Conservation (phyloP, 2,797 vertebrate genomes). For the Thaleichthys pacificus region DNA sequence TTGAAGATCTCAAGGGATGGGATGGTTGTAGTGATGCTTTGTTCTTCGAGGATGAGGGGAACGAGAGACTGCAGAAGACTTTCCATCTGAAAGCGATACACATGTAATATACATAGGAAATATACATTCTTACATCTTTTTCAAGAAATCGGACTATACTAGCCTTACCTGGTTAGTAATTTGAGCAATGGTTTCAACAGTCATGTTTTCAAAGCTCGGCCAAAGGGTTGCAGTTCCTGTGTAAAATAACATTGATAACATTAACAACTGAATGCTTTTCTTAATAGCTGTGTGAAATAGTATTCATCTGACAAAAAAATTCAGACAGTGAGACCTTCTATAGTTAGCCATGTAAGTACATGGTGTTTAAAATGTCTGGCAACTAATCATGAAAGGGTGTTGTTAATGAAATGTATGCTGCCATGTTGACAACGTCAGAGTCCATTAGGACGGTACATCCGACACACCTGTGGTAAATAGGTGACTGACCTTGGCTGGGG, state of each 20-base stretch:
- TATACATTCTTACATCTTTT: too few relatives aligned
- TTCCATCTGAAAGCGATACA: conserved; percentile 47
- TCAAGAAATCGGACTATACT: too few relatives aligned
- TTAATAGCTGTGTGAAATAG: background rate
- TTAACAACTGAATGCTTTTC: background rate
- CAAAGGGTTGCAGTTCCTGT: conserved; percentile 63
- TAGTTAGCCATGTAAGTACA: background rate
- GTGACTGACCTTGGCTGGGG: conserved; percentile 64
- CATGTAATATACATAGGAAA: background rate
- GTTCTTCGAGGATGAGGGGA: conserved; percentile 41
- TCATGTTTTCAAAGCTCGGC: conserved; percentile 46
- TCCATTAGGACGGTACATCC: conserved; percentile 38
- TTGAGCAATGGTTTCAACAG: conserved; percentile 37
- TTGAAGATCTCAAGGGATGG: conserved; percentile 41
- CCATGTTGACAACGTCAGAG: conserved; percentile 23
- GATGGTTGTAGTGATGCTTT: conserved; percentile 10
- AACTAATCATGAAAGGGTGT: background rate
- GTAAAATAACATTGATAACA: conserved; percentile 35
- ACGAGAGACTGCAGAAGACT: conserved; percentile 46
- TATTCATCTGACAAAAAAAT: background rate
- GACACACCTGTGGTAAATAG: conserved; percentile 26
- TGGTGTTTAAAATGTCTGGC: background rate
- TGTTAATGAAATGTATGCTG: conserved; percentile 26
- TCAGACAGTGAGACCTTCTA: background rate
- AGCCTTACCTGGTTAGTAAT: conserved; percentile 62